Base-by-base conservation (phyloP, 1,140 invertebrate genomes). In the Cepaea nemoralis region DNA sequence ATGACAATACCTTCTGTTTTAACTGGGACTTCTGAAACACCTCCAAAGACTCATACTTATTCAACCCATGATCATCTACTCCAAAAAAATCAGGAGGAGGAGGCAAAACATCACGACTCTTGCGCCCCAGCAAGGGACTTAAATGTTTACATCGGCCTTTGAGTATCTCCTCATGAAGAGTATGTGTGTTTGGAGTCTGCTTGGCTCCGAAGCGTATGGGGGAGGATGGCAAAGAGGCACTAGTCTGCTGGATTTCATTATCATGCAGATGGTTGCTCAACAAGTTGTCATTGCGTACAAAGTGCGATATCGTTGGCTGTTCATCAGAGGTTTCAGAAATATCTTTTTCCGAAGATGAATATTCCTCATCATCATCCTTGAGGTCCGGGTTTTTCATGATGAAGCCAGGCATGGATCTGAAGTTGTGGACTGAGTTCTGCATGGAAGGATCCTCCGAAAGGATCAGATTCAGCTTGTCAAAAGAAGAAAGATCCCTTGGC, bases 11-110 rank as follows among this genome's bases (percentile, higher is more conserved):
- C 94, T 98, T 98, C 90, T 98, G 97, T 85, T 96, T 94, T 45
- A 98, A 93, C 88, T 98, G 97, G 50, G 96, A 95, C 92, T 98
- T 98, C 90, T 98, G 97, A 90, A 98, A 98, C 71, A 95, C 97
- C 92, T 98, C 97, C 79, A 98, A 93, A 91, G 98, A 96, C 81
- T 94, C 94, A 89, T 96, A 98, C 6, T 73, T n/a, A 91, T 95
- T 95, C 92, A 83, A 92, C 87, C 90, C 94, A 89, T 89, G 96
- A 24, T 89, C 87, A 69, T 92, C 91, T 37, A 88, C 82, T 45
- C 88, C 93, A 93, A 77, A 93, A 48, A 50, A 39, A 12, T 84
- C 93, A 8, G 59, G 66, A 31, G 97, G 96, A 86, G 97, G 96
- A 87, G 97, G 96, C 0, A 96, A 97, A 91, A 95, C 96, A 87